Percentiles rank a stretch among this genome's conserved stretches.
Evolutionary conservation across 2,113 vertebrate species (phyloP).

Genomic region (Plecotus auritus): DNA sequence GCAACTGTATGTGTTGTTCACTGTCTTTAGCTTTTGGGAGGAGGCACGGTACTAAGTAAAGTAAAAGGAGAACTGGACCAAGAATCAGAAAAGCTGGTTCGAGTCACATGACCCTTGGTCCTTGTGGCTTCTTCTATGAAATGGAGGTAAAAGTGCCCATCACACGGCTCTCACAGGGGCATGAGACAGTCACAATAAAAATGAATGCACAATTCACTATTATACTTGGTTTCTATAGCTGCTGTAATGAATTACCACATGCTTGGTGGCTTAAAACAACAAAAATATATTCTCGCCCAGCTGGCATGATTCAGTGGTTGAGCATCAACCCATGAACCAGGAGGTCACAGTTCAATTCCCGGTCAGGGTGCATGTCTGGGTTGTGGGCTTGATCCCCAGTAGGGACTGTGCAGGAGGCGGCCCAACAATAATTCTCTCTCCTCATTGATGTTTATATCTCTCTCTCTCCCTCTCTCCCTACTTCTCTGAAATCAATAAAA

Average conservation of each 20-base stretch:
- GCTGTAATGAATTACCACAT: background rate
- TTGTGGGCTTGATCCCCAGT: no score
- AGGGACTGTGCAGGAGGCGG: no score
- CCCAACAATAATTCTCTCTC: no score
- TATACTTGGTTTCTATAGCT: background rate
- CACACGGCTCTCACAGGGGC: background rate
- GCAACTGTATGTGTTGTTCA: no score
- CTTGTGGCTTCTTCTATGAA: background rate
- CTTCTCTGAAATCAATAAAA: no score
- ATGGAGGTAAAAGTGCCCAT: background rate
- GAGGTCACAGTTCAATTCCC: no score
- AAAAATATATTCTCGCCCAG: background rate
- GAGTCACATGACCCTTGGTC: no score
- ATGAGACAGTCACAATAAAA: background rate
- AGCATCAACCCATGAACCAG: no score
- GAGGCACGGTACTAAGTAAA: background rate
- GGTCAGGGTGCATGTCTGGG: no score
- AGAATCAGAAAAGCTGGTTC: background rate
- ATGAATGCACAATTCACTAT: background rate
- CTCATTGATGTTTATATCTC: no score
- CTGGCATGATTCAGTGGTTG: no score
- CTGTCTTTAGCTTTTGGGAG: rapidly evolving
- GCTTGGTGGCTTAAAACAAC: background rate
- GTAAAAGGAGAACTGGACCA: background rate
- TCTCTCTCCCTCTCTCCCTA: no score